Evolutionary conservation across 2,888 invertebrate genomes (phyloP), one percentile per base, ranked within the genome.

Genomic region (Catocala nupta): DNA sequence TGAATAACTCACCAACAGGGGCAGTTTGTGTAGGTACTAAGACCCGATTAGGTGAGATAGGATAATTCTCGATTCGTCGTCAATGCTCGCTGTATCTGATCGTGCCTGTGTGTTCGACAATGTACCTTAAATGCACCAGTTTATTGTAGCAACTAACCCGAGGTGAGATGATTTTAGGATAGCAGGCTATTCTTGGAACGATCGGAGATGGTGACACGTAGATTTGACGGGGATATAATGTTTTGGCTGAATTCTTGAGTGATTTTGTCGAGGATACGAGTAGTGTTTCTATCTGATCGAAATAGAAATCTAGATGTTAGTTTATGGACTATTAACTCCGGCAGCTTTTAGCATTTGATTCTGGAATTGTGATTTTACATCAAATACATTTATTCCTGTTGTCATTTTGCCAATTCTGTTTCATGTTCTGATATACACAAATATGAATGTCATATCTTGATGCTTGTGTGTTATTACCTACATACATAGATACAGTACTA

Each of bases 31-130:
- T 75, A 72, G 75, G 75, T 71, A 69, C 82, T 81, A 75, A 89
- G 91, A 92, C 92, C 92, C 92, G 93, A 93, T 93, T 92, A 91
- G 87, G 87, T 81, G 82, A 81, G 86, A 88, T 84, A 85, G 88
- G 91, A 92, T 91, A 92, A 91, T 88, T 86, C 87, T 83, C 82
- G 86, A 88, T 89, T 82, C 86, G 85, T 84, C 86, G 88, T 91
- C 91, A 91, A 91, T 90, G 84, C 83, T 77, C 70, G 71, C 66
- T 75, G 85, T 91, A 90, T 89, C 90, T 60, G 67, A 67, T 63
- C 55, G 48, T 77, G 71, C 73, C 69, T 71, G 70, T 73, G 79
- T 80, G 90, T 89, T 75, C 82, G 86, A 88, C 89, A 86, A 83
- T 86, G 87, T 82, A 84, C 86, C 82, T 86, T 91, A 90, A 90